Evolutionary conservation across 2,888 invertebrate species (phyloP).

Genomic region (Lamproptera curius): DNA sequence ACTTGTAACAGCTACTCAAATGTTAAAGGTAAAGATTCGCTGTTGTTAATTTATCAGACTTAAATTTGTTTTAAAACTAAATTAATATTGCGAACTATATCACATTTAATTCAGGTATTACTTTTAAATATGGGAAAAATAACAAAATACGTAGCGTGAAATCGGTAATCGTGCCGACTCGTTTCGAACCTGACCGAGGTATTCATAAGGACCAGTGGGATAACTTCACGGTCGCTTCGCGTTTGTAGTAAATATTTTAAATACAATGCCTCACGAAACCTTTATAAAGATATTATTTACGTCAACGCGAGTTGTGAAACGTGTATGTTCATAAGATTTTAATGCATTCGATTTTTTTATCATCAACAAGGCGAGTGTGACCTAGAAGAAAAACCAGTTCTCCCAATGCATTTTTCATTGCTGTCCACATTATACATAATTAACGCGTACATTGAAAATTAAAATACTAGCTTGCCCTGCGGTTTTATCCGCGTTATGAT

Average conservation of each 20-base stretch:
- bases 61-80: neutral
- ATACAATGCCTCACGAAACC: too few species aligned
- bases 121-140: neutral
- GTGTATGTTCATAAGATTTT: neutral
- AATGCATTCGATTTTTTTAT: neutral
- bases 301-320: too few species aligned
- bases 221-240: too few species aligned
- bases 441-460: neutral
- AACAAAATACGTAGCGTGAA: too few species aligned
- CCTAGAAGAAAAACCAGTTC: neutral
- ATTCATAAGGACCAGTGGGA: too few species aligned
- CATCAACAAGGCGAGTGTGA: neutral
- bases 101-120: neutral
- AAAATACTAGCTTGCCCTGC: too few species aligned
- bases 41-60: neutral
- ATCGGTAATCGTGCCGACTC: too few species aligned
- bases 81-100: neutral
- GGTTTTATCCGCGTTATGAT: too few species aligned
- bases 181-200: too few species aligned
- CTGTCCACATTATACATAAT: neutral
- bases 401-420: neutral
- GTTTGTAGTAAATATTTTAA: too few species aligned
- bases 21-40: neutral
- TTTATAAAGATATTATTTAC: too few species aligned
- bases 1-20: neutral